A percentile compares a stretch with the other conserved stretches of the same genome.
Evolutionary conservation across 2,888 invertebrate genomes (phyloP).

Genomic region (Apoda limacodes): DNA sequence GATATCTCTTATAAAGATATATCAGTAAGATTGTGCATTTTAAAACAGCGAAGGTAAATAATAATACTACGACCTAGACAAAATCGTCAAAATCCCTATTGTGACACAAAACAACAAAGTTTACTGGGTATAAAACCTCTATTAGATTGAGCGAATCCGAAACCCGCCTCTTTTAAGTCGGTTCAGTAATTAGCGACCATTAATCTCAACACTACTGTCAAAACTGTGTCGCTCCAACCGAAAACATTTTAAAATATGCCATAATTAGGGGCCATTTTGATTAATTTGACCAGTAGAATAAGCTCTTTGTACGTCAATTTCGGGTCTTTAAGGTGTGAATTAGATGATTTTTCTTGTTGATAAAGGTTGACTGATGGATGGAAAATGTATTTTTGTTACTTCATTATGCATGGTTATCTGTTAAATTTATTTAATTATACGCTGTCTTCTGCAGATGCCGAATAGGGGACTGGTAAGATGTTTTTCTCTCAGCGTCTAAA

Average conservation of each 20-base stretch:
- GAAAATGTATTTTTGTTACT: slow-evolving; percentile 48
- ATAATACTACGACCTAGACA: too few species aligned
- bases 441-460: too few species aligned
- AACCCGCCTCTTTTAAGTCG: slow-evolving; percentile 33
- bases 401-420: slow-evolving; percentile 62
- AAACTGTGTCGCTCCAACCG: slow-evolving; percentile 55
- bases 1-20: too few species aligned
- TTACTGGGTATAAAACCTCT: too few species aligned
- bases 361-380: slow-evolving; percentile 59
- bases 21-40: too few species aligned
- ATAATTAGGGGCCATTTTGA: slow-evolving; percentile 48
- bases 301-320: slow-evolving; percentile 43
- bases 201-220: slow-evolving; percentile 60
- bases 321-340: slow-evolving; percentile 55
- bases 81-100: too few species aligned
- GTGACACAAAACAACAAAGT: too few species aligned
- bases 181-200: slow-evolving; percentile 54
- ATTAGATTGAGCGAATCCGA: slow-evolving; percentile 28
- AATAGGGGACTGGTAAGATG: too few species aligned
- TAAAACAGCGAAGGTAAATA: too few species aligned
- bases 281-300: slow-evolving; percentile 40
- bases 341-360: slow-evolving; percentile 62
- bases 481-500: too few species aligned
- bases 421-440: slow-evolving; percentile 61
- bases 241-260: slow-evolving; percentile 57